Conservation (phyloP, 1,140 invertebrate genomes). For the Piezodorus guildinii region DNA sequence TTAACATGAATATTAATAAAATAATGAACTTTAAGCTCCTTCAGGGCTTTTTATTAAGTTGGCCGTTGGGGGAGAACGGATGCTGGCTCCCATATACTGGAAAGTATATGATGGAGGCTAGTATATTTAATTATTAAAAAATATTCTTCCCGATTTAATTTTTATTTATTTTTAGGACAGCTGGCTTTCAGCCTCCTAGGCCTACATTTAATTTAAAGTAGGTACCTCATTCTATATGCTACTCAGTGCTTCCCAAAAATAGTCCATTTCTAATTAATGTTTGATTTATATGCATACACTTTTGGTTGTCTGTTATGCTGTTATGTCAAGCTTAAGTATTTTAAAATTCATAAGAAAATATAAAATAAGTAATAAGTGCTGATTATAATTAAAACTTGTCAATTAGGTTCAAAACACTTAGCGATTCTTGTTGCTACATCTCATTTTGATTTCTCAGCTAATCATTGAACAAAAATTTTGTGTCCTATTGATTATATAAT, state of each 20-base stretch:
- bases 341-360: not conserved
- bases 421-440: no score
- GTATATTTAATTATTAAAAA: not conserved
- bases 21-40: not conserved
- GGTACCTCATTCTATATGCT: conserved; percentile 11
- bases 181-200: conserved; percentile 12
- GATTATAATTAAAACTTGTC: no score
- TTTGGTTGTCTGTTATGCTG: conserved; percentile 9
- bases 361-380: no score
- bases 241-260: conserved; percentile 13
- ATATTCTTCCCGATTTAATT: conserved; percentile 6
- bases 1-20: not conserved
- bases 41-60: not conserved
- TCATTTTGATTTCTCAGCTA: no score
- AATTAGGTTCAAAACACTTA: no score
- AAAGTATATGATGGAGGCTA: not conserved
- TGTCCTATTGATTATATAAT: no score
- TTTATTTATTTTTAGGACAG: conserved; percentile 16
- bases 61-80: not conserved
- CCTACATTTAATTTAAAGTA: conserved; percentile 16
- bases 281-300: conserved; percentile 1
- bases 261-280: conserved; percentile 8
- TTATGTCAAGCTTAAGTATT: not conserved
- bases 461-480: no score
- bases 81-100: no score